A percentile compares a stretch with the other conserved stretches of the same genome.
phyloP scores from a whole-genome alignment of 2,888 invertebrate genomes.

The Prosapia bicincta region DNA sequence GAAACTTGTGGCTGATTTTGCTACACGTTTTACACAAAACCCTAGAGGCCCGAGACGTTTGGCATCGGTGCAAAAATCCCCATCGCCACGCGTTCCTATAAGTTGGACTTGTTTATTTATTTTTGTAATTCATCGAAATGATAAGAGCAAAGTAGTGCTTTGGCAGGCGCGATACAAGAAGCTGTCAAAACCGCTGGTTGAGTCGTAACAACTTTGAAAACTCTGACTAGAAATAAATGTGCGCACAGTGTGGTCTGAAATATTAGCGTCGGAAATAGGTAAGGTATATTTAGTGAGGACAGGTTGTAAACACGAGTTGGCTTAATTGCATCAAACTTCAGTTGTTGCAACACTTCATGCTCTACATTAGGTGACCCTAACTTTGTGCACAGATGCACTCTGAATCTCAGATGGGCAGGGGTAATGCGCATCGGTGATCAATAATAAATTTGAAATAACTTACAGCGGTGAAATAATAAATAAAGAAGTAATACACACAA shows the following conservation, averaged over 20 bases:
- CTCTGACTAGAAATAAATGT: background rate
- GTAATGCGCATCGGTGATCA: no score
- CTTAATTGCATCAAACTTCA: background rate
- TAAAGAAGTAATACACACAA: no score
- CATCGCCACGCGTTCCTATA: background rate
- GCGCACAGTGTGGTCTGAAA: background rate
- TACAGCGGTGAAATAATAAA: no score
- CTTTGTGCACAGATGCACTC: no score
- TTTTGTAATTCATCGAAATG: background rate
- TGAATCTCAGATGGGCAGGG: no score
- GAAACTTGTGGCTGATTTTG: no score
- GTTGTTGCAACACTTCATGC: no score
- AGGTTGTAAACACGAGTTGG: background rate
- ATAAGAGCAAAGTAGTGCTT: background rate
- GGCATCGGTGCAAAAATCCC: background rate
- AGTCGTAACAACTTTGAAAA: background rate
- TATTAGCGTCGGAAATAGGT: background rate
- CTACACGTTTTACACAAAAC: no score
- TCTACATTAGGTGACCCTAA: no score
- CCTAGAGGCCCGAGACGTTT: no score
- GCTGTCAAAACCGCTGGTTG: background rate
- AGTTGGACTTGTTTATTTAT: background rate
- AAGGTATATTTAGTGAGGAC: background rate
- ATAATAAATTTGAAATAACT: no score
- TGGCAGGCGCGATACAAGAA: background rate